These are phyloP conservation scores for Tetrao urogallus DNA, from an alignment of 2,113 vertebrate species.

Conservation along the genomic window DNA sequence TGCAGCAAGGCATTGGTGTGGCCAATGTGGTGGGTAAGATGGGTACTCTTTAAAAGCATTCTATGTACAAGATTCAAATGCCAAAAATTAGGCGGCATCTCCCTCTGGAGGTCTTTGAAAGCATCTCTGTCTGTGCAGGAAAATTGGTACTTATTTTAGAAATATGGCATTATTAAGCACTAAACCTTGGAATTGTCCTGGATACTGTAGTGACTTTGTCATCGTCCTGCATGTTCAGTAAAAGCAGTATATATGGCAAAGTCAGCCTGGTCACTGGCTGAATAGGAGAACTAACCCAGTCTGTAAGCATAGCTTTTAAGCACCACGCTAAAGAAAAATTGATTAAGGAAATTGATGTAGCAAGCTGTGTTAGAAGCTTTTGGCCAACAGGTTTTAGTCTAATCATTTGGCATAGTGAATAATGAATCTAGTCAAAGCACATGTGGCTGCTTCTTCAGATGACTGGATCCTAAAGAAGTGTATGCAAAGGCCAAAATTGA, in stretches of 20 bases:
- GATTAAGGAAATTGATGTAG: not conserved
- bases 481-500: not conserved
- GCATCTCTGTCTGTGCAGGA: not conserved
- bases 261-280: not conserved
- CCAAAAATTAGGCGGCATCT: constrained; percentile 33
- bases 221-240: not conserved
- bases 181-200: not conserved
- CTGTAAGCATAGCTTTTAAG: not conserved
- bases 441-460: not conserved
- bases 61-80: not conserved
- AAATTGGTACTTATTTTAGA: not conserved
- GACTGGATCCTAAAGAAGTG: not conserved
- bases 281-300: not conserved
- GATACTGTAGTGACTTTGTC: not conserved
- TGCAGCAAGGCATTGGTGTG: not conserved
- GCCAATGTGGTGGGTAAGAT: not conserved
- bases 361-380: not conserved
- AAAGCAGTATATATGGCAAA: not conserved
- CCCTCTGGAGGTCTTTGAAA: constrained; percentile 63
- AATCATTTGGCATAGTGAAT: not conserved
- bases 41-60: not conserved
- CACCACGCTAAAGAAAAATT: not conserved
- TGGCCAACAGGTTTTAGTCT: not conserved
- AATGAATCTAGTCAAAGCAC: not conserved
- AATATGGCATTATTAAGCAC: not conserved